Evolutionary conservation across 2,888 invertebrate species (phyloP), one percentile per base, ranked within the genome.

Genomic region (Lasioglossum figueresi): DNA sequence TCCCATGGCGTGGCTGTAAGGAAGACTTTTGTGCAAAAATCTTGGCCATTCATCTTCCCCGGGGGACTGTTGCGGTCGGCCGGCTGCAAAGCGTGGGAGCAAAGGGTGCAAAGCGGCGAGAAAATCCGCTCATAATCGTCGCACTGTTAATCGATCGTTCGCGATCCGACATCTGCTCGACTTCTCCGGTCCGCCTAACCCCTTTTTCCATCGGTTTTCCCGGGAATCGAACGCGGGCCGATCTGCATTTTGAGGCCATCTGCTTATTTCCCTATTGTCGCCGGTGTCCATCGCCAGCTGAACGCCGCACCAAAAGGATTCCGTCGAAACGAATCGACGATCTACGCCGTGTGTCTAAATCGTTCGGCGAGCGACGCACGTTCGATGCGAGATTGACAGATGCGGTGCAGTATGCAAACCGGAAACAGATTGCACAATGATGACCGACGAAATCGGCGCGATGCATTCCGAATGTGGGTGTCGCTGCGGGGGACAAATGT

Each of bases 21-120:
- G 63, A 31, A 63, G 78, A 66, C 88, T 88, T 90, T 90, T 90
- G 90, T 90, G 87, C 88, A 90, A 87, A 88, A 90, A 79, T 86
- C 85, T 87, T 81, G 83, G 70, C 83, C 74, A 90, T 90, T 90
- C 90, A 88, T 84, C 56, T 72, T 27, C 43, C 45, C 40, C 19
- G 14, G 66, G 66, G 23, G 16, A 19, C 19, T 66, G 66, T 66
- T 23, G 34, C 19, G 56, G 34, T 66, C 66, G 66, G 34, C 66
- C 66, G 34, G 19, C 66, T 66, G 66, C 10, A 82, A 86, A 73
- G 63, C 85, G 85, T 89, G 87, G 85, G 82, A 88, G 83, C 70
- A 52, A n/a, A n/a, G 63, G 34, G 34, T 72, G 63, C 14, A 80
- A 37, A 37, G 31, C 59, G 40, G 27, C 37, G 43, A 79, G 80